Percentiles rank a stretch among this genome's conserved stretches.
phyloP scores from a whole-genome alignment of 1,140 invertebrate species.

The Helicoverpa armigera region DNA sequence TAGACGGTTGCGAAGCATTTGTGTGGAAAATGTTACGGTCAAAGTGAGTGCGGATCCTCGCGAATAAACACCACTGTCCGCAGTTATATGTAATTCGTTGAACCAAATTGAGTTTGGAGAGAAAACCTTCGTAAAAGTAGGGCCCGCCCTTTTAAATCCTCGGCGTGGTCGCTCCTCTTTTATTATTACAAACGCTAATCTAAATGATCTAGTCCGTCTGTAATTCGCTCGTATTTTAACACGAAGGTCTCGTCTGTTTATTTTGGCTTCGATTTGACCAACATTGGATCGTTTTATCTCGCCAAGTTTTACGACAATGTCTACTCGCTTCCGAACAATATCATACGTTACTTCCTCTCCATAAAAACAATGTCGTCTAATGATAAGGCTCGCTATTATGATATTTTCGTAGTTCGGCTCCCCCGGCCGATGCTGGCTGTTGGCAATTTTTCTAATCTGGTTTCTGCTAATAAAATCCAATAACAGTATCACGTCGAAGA shows the following conservation, averaged over 20 bases:
- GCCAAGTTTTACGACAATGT: constrained; percentile 41
- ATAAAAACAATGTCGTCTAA: constrained; percentile 50
- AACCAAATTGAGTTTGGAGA: constrained; percentile 39
- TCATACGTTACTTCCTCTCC: constrained; percentile 47
- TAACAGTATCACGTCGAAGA: constrained; percentile 12
- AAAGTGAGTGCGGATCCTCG: constrained; percentile 27
- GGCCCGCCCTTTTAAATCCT: background rate
- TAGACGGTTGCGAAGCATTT: constrained; percentile 35
- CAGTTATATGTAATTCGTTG: constrained; percentile 36
- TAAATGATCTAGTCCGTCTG: background rate
- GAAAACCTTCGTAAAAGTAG: constrained; percentile 33
- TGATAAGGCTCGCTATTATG: constrained; percentile 47
- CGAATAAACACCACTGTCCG: constrained; percentile 45
- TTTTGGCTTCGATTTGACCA: constrained; percentile 35
- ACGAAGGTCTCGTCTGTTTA: constrained; percentile 27
- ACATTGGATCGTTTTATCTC: constrained; percentile 40
- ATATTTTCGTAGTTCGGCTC: constrained; percentile 32
- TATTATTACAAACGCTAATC: constrained; percentile 41
- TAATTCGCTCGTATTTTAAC: background rate
- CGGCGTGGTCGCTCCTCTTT: background rate
- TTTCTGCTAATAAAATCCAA: constrained; percentile 19
- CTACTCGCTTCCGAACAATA: constrained; percentile 45
- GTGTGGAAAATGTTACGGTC: constrained; percentile 47
- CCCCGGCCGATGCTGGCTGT: background rate
- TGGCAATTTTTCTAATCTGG: constrained; percentile 22